Conservation (phyloP, 2,113 vertebrate genomes). For the Antechinus stuartii region DNA sequence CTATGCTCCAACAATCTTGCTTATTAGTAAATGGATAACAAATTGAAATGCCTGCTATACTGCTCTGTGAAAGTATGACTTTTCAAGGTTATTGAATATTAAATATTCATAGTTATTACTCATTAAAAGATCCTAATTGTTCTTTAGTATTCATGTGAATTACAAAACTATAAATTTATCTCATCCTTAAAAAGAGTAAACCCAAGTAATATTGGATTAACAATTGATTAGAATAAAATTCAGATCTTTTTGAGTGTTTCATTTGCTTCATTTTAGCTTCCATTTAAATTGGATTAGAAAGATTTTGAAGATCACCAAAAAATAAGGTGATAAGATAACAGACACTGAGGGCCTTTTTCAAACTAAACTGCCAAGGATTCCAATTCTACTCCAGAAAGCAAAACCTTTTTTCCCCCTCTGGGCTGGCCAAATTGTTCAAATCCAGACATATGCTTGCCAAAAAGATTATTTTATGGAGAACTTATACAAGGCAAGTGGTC, state of each 20-base stretch:
- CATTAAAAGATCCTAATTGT: conserved; percentile 43
- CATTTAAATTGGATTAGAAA: too few species aligned
- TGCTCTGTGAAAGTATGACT: background rate
- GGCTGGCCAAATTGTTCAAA: too few species aligned
- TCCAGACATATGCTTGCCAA: too few species aligned
- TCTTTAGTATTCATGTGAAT: conserved; percentile 60
- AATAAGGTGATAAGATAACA: too few species aligned
- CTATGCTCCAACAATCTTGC: conserved; percentile 34
- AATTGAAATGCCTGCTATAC: conserved; percentile 44
- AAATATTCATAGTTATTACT: conserved; percentile 45
- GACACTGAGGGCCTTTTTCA: too few species aligned
- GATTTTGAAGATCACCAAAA: too few species aligned
- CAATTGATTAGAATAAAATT: conserved; percentile 38
- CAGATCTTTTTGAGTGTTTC: background rate
- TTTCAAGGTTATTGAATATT: conserved; percentile 43
- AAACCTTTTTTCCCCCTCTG: too few species aligned
- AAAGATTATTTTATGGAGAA: too few species aligned
- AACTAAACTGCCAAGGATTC: too few species aligned
- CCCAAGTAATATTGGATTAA: background rate
- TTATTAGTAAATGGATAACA: conserved; percentile 33
- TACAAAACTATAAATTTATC: conserved; percentile 16
- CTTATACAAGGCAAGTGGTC: too few species aligned
- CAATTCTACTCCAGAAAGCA: too few species aligned
- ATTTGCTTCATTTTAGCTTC: background rate
- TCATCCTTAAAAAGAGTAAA: conserved; percentile 32